Percentiles rank a stretch among this genome's conserved stretches.
Conservation (phyloP, 2,888 invertebrate species). For the Leptothorax acervorum region DNA sequence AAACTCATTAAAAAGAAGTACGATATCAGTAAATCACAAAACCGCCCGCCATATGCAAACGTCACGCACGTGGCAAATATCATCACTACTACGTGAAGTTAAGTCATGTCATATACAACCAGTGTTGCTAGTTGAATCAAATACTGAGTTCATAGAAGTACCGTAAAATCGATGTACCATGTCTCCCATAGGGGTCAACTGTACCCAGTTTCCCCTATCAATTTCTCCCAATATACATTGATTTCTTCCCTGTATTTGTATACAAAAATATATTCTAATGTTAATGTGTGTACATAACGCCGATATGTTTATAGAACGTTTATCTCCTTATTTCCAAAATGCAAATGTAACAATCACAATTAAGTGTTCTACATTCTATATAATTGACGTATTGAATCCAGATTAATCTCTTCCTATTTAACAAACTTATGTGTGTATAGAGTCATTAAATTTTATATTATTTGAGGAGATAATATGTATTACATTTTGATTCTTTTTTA, state of each 20-base stretch:
- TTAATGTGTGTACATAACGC: neutral
- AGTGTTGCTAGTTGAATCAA: too few species aligned
- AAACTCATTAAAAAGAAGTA: too few species aligned
- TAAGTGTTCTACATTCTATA: neutral
- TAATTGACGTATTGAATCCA: conserved; percentile 54
- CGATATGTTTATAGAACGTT: neutral
- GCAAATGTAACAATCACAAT: neutral
- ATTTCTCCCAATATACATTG: neutral
- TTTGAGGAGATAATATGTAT: neutral
- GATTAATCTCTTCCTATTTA: neutral
- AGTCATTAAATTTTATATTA: neutral
- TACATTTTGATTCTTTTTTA: conserved; percentile 45
- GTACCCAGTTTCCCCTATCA: neutral
- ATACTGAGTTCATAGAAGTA: too few species aligned
- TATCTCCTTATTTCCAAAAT: neutral
- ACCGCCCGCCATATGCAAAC: too few species aligned
- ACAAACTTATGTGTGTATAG: neutral
- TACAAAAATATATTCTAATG: neutral
- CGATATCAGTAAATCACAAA: too few species aligned
- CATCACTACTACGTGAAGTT: too few species aligned
- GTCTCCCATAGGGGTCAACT: too few species aligned
- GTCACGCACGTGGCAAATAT: too few species aligned
- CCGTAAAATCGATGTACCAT: too few species aligned
- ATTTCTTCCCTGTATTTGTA: neutral
- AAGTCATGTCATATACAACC: too few species aligned